A percentile compares a stretch with the other conserved stretches of the same genome.
These are phyloP conservation scores for Phallusia fumigata DNA, from an alignment of 23 tunicate genomes.

Conservation along the genomic window DNA sequence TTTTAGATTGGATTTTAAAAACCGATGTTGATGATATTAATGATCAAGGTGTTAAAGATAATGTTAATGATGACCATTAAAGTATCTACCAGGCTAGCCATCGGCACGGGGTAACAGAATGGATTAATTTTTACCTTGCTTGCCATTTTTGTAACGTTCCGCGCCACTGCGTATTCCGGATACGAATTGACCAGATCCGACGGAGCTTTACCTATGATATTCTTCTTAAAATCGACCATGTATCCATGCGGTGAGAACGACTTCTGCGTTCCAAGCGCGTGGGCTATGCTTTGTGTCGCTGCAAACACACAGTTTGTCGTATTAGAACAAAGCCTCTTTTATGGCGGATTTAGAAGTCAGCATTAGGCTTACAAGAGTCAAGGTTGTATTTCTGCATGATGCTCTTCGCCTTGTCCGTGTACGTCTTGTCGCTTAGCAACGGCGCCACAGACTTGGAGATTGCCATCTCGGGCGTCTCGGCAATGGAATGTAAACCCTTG, in stretches of 20 bases:
- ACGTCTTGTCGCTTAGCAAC: slow-evolving; percentile 47
- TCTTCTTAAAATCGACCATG: slow-evolving; percentile 45
- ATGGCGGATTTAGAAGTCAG: background rate
- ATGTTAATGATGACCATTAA: no score
- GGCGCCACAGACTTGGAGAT: slow-evolving; percentile 56
- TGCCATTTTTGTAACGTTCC: slow-evolving; percentile 47
- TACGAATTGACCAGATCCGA: slow-evolving; percentile 73
- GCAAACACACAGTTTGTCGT: background rate
- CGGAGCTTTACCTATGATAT: slow-evolving; percentile 72
- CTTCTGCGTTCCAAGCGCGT: slow-evolving; percentile 71
- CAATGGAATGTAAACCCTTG: slow-evolving; percentile 37
- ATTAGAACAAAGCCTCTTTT: background rate
- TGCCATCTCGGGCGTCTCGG: slow-evolving; percentile 71
- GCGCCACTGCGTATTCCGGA: slow-evolving; percentile 82
- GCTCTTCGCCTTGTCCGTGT: slow-evolving; percentile 54
- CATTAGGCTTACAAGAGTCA: slow-evolving; percentile 30
- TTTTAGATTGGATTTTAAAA: no score
- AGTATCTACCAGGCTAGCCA: no score
- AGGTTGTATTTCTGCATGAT: slow-evolving; percentile 82
- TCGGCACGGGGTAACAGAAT: background rate
- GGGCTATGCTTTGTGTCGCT: slow-evolving; percentile 80
- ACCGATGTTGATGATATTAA: no score
- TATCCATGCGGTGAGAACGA: slow-evolving; percentile 39
- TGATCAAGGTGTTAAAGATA: no score
- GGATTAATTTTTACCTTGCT: slow-evolving; percentile 62